Evolutionary conservation across 2,113 vertebrate species (phyloP), one percentile per base, ranked within the genome.

Genomic region (Dolichallabes microphthalmus): DNA sequence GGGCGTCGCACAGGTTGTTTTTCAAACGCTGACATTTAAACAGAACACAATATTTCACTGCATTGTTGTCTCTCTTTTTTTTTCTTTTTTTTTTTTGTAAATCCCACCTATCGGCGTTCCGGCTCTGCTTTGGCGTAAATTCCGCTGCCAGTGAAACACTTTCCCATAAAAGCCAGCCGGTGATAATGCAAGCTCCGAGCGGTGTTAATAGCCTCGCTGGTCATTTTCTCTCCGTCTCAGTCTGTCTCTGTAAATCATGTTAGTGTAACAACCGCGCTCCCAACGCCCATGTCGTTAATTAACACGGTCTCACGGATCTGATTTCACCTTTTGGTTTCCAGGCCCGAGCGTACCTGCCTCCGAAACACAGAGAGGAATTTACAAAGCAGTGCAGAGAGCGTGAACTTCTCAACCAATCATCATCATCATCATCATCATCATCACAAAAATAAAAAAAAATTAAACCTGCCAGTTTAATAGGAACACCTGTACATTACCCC

Each of bases 201-300:
- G 32, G 30, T 79, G 69, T 76, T 87, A 76, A 86, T 78, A 82
- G 81, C 63, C 63, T 76, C 76, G 75, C 58, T 80, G 32, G 85
- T 83, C 82, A 84, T 88, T 80, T 66, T 88, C 69, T 86, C 69
- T 88, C 69, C 22, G 25, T 79, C 80, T 86, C 75, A 19, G 66
- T 83, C 57, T 81, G 60, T 22, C 22, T 81, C 39, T n/a, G 4
- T 39, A 71, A 74, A 79, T 86, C 84, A 80, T 61, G 61, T 75
- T 27, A 71, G 25, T 52, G 83, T 83, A 83, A 83, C 60, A 81
- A 71, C 57, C 80, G 55, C 30, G 55, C 45, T 69, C 64, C 84
- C 64, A n/a, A 64, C 63, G 58, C 55, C 55, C 53, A 20, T 32
- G 77, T 63, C 39, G 25, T 75, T 83, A 78, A 80, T 83, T 87